Percentiles rank a stretch among this genome's conserved stretches.
Evolutionary conservation across 2,888 invertebrate species (phyloP).

Genomic region (Drosophila prostipennis): DNA sequence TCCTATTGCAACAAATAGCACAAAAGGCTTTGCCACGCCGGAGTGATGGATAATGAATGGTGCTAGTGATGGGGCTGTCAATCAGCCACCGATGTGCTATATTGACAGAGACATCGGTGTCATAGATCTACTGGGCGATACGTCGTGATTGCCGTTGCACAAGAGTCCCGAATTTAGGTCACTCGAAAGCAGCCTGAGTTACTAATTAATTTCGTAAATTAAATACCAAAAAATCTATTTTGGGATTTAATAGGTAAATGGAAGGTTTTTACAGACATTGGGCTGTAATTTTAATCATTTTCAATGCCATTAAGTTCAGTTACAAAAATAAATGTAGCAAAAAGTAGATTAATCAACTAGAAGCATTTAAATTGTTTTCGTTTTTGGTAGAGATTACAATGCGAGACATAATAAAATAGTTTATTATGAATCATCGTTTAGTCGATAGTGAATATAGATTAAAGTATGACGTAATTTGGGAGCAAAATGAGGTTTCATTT

Average conservation of each 20-base stretch:
- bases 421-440: constrained; percentile 5
- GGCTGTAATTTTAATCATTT: not conserved
- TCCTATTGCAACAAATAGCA: constrained; percentile 34
- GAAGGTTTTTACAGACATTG: too few species aligned
- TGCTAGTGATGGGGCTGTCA: constrained; percentile 29
- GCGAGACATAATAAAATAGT: not conserved
- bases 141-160: constrained; percentile 6
- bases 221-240: too few species aligned
- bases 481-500: not conserved
- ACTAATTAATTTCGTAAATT: not conserved
- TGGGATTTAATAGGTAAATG: too few species aligned
- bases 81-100: constrained; percentile 29
- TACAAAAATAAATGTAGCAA: not conserved
- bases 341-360: not conserved
- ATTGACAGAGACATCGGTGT: constrained; percentile 20
- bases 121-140: constrained; percentile 20
- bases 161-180: constrained; percentile 18
- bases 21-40: constrained; percentile 19
- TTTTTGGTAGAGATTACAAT: constrained; percentile 2
- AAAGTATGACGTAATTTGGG: not conserved
- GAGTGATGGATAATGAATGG: constrained; percentile 24
- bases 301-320: not conserved
- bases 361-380: not conserved
- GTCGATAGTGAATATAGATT: not conserved
- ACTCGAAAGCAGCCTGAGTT: not conserved